A percentile compares a stretch with the other conserved stretches of the same genome.
These are phyloP conservation scores for Trilocha varians DNA, from an alignment of 2,888 invertebrate genomes.

Conservation along the genomic window DNA sequence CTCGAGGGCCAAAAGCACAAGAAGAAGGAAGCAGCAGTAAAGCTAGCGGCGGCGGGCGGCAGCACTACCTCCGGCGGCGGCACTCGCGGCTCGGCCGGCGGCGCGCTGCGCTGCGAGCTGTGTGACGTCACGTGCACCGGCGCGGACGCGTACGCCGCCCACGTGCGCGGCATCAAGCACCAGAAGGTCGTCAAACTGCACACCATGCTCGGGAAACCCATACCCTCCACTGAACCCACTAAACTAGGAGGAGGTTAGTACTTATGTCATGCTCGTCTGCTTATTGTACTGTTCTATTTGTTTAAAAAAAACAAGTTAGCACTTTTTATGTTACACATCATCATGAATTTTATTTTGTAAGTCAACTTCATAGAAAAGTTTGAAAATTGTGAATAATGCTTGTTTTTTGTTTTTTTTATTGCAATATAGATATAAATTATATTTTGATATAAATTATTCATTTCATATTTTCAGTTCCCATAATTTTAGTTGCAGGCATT, in stretches of 20 bases:
- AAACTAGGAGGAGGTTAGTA: slow-evolving; percentile 72
- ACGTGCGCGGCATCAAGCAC: slow-evolving; percentile 98
- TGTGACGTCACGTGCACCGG: slow-evolving; percentile 99
- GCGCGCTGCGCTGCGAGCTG: slow-evolving; percentile 90
- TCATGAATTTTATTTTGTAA: no score
- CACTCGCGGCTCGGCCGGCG: slow-evolving; percentile 41
- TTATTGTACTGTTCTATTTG: no score
- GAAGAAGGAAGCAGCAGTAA: slow-evolving; percentile 91
- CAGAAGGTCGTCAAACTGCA: slow-evolving; percentile 97
- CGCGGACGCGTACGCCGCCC: slow-evolving; percentile 98
- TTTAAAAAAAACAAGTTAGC: no score
- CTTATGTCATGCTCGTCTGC: background rate
- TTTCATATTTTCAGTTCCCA: no score
- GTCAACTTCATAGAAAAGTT: no score
- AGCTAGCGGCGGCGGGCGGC: slow-evolving; percentile 75
- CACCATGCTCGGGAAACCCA: slow-evolving; percentile 97
- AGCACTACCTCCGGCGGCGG: slow-evolving; percentile 44
- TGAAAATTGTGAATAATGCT: no score
- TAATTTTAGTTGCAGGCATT: no score
- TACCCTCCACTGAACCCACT: slow-evolving; percentile 95
- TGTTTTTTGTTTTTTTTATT: no score
- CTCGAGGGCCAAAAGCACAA: slow-evolving; percentile 99
- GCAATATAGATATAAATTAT: no score
- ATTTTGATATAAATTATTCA: no score
- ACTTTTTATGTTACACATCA: no score